Base-by-base conservation (phyloP, 2,888 invertebrate genomes). In the Trilocha varians region DNA sequence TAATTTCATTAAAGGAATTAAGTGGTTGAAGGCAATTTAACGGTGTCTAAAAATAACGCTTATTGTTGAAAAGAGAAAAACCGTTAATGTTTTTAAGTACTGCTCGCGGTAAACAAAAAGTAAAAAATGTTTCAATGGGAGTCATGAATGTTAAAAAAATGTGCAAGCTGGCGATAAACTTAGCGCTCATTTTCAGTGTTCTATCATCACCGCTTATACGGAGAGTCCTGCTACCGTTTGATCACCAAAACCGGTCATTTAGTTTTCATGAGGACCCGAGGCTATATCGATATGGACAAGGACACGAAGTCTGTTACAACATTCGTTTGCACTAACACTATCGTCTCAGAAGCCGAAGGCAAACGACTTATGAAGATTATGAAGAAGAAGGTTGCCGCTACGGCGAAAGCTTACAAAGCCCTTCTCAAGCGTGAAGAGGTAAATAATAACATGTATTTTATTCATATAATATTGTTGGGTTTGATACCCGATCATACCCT, bases 141-240 rank as follows among this genome's bases (percentile, higher is more conserved):
- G 25, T 25, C 25, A 15, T 36, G 6, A 25, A 25, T 25, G 3
- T 25, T 9, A 25, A 25, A 9, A 11, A 11, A 37, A 42, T 6
- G 14, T 16, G n/a, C 13, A 40, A 35, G n/a, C 9, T 13, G 34
- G 32, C 14, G 43, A 43, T 3, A 13, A 36, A n/a, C 13, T 2
- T 25, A n/a, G 6, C 18, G 36, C 38, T 45, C 42, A 18, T 45
- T 67, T 55, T 2, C 63, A 83, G 83, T 95, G 95, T 95, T 94
- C 64, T 92, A 92, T 63, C 88, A 90, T 53, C 91, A 91, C 36
- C 91, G 91, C 50, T 88, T 93, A 40, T 90, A 88, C 51, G 96
- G 96, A 3, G 90, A 91, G 49, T 95, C 95, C 0, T 94, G 94
- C 55, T 96, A 96, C 68, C 89, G 96, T 3, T 79, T 96, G 11